These are phyloP conservation scores for Pangasianodon gigas DNA, from an alignment of 2,113 vertebrate species.

Conservation along the genomic window DNA sequence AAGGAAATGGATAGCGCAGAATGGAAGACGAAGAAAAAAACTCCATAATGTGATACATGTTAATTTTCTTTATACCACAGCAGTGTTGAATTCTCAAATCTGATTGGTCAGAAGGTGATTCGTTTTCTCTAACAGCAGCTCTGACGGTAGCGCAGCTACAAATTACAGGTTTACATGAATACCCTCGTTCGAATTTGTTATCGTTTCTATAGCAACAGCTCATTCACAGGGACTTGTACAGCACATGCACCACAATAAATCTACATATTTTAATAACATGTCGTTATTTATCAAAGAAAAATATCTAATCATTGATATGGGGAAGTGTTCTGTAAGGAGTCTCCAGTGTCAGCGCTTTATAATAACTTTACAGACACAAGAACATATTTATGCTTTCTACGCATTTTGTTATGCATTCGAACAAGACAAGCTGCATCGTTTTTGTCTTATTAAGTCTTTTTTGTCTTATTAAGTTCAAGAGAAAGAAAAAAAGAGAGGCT, in stretches of 20 bases:
- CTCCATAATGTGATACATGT: background rate
- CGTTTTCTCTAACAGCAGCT: background rate
- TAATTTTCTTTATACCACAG: background rate
- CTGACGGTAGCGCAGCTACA: background rate
- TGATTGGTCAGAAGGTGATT: background rate
- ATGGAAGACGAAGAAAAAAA: background rate
- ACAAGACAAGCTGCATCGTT: background rate
- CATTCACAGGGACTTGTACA: background rate
- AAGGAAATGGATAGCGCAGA: slow-evolving; percentile 10
- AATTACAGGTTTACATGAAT: background rate
- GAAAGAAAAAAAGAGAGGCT: background rate
- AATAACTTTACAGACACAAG: background rate
- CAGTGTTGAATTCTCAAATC: background rate
- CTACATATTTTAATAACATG: background rate
- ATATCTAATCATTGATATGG: background rate
- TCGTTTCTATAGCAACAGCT: background rate
- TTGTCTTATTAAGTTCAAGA: too few species aligned
- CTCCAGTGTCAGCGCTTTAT: background rate
- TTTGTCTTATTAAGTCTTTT: background rate
- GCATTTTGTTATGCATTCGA: background rate
- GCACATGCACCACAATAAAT: background rate
- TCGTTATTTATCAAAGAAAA: background rate
- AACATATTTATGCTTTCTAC: background rate
- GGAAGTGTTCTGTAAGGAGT: background rate
- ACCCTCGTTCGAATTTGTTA: too few species aligned